Evolutionary conservation across 2,113 vertebrate species (phyloP).

Genomic region (Zosterops borbonicus): DNA sequence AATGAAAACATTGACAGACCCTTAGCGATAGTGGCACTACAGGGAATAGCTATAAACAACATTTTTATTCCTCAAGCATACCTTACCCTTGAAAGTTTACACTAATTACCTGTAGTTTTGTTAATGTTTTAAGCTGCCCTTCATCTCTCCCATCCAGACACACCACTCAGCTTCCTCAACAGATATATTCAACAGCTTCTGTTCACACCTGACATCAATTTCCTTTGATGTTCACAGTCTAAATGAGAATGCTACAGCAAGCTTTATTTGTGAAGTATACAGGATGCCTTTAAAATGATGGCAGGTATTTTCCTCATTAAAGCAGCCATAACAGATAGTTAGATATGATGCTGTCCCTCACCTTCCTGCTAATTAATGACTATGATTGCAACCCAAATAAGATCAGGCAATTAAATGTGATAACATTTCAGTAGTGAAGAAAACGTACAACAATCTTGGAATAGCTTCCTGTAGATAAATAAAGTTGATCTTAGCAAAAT

Average conservation of each 20-base stretch:
- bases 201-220: constrained; percentile 88
- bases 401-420: constrained; percentile 92
- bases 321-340: constrained; percentile 85
- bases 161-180: constrained; percentile 77
- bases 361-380: constrained; percentile 90
- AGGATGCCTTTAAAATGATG: constrained; percentile 82
- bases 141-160: constrained; percentile 78
- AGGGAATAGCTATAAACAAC: constrained; percentile 71
- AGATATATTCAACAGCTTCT: constrained; percentile 84
- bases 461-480: constrained; percentile 79
- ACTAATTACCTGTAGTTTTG: constrained; percentile 84
- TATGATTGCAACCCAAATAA: constrained; percentile 88
- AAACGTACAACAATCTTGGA: constrained; percentile 78
- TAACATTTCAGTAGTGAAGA: constrained; percentile 85
- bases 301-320: constrained; percentile 88
- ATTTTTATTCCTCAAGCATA: constrained; percentile 73
- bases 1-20: constrained; percentile 71
- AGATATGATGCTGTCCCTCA: constrained; percentile 90
- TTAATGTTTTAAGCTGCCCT: constrained; percentile 82
- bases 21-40: constrained; percentile 66
- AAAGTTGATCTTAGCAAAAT: constrained; percentile 82
- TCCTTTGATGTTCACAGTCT: constrained; percentile 88
- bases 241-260: constrained; percentile 84
- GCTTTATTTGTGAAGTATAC: constrained; percentile 84
- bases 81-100: constrained; percentile 79